phyloP scores from a whole-genome alignment of 1,140 invertebrate species.

The Drosophila varians region DNA sequence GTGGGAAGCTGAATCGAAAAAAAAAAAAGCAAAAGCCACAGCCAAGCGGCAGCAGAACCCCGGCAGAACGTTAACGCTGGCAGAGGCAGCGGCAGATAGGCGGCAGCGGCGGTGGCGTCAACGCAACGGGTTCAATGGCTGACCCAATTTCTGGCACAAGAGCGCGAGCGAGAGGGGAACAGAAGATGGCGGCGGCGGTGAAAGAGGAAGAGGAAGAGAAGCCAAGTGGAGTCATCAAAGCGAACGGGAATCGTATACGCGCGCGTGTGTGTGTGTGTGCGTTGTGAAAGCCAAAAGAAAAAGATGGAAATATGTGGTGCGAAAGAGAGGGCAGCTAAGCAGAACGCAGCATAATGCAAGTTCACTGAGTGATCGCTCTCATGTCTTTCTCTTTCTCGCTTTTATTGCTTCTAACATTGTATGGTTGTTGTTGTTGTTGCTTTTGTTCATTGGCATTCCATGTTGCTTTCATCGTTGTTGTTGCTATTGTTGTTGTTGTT shows the following conservation, averaged over 20 bases:
- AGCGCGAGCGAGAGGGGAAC: conserved; percentile 44
- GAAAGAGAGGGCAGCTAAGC: conserved; percentile 31
- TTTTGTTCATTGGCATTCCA: conserved; percentile 46
- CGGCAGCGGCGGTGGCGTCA: conserved; percentile 32
- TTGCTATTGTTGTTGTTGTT: conserved; percentile 13
- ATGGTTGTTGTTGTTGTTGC: conserved; percentile 21
- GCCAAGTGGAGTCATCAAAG: conserved; percentile 43
- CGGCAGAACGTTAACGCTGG: conserved; percentile 1
- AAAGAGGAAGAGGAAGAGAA: conserved; percentile 30
- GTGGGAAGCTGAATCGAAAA: conserved; percentile 11
- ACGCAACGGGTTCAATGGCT: conserved; percentile 81
- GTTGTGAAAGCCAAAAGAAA: conserved; percentile 65
- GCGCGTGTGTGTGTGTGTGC: background rate
- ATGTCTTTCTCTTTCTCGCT: conserved; percentile 22
- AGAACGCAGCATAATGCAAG: conserved; percentile 52
- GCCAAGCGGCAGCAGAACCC: conserved; percentile 16
- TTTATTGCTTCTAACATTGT: conserved; percentile 41
- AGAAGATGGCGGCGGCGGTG: conserved; percentile 4
- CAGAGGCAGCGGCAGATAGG: conserved; percentile 5
- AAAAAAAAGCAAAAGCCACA: conserved; percentile 13
- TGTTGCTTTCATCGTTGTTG: conserved; percentile 12
- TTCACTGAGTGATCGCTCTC: conserved; percentile 38
- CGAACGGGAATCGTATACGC: conserved; percentile 55
- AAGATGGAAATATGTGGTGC: background rate
- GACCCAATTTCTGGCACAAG: conserved; percentile 73